Evolutionary conservation across 2,113 vertebrate species (phyloP).

Genomic region (Hoplias malabaricus): DNA sequence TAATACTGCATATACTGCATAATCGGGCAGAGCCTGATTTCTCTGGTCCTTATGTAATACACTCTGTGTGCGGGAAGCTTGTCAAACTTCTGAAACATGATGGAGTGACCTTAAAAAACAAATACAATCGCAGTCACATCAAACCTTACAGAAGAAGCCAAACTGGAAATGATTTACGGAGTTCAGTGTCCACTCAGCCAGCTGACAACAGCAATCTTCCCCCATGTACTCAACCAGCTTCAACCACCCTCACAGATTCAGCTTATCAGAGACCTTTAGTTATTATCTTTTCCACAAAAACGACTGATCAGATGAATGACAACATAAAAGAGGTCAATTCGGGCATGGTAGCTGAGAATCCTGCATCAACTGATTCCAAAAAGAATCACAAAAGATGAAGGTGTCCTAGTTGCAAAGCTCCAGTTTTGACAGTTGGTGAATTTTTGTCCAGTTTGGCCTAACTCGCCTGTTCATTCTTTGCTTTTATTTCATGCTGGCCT

Average conservation of each 20-base stretch:
- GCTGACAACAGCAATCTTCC: slow-evolving; percentile 3
- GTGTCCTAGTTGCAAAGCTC: background rate
- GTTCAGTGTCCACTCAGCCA: background rate
- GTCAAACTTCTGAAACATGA: slow-evolving; percentile 3
- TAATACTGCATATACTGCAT: too few relatives aligned
- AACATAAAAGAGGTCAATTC: too few relatives aligned
- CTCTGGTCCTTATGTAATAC: slow-evolving; percentile 36
- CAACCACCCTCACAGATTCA: too few relatives aligned
- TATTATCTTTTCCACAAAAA: slow-evolving; percentile 10
- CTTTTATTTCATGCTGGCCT: background rate
- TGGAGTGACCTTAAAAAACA: slow-evolving; percentile 15
- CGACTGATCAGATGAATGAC: too few relatives aligned
- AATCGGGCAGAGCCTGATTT: slow-evolving; percentile 43
- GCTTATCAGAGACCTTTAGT: slow-evolving; percentile 28
- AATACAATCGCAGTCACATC: slow-evolving; percentile 23
- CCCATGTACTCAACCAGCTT: too few relatives aligned
- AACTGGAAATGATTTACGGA: too few relatives aligned
- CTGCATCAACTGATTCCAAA: background rate
- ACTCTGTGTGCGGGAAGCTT: slow-evolving; percentile 26
- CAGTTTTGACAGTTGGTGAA: slow-evolving; percentile 3
- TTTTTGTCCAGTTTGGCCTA: slow-evolving; percentile 11
- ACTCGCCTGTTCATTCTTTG: background rate
- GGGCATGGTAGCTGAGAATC: background rate
- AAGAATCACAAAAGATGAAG: slow-evolving; percentile 14
- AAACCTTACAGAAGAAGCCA: slow-evolving; percentile 37